Evolutionary conservation across 2,113 vertebrate species (phyloP).

Genomic region (Paracanthobrama guichenoti): DNA sequence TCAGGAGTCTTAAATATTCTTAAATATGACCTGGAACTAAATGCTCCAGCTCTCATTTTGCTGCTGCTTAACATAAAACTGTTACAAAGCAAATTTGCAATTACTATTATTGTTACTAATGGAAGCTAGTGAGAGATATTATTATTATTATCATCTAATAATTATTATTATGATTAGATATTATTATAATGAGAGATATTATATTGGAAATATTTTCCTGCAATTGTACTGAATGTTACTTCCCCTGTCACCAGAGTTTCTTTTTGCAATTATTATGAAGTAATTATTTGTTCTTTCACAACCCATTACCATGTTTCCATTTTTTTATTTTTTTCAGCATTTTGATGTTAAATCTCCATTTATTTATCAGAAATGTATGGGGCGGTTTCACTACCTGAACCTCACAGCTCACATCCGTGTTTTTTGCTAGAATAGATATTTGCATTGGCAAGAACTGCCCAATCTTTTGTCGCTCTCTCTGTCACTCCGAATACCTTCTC

Average conservation of each 20-base stretch:
- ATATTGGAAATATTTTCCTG: conserved; percentile 22
- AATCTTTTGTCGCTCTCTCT: not conserved
- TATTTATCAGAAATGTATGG: not conserved
- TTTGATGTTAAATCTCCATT: not conserved
- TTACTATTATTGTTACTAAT: not conserved
- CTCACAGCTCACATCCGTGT: not conserved
- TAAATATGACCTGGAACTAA: conserved; percentile 19
- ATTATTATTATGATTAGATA: too few species aligned
- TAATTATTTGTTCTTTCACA: conserved; percentile 27
- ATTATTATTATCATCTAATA: too few species aligned
- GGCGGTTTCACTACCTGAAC: not conserved
- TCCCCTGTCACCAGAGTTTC: not conserved
- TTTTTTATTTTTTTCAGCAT: not conserved
- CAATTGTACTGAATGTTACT: conserved; percentile 12
- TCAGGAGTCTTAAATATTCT: not conserved
- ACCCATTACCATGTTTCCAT: not conserved
- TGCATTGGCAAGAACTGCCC: not conserved
- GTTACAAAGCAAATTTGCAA: conserved; percentile 20
- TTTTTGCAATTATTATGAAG: conserved; percentile 14
- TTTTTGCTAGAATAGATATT: not conserved
- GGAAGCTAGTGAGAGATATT: conserved; percentile 38
- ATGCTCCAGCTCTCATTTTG: conserved; percentile 10
- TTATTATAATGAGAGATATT: conserved; percentile 43
- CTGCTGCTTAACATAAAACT: conserved; percentile 18
- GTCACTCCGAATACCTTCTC: not conserved